Base-by-base conservation (phyloP, 2,888 invertebrate genomes). In the Scelioninae gen. 1 region DNA sequence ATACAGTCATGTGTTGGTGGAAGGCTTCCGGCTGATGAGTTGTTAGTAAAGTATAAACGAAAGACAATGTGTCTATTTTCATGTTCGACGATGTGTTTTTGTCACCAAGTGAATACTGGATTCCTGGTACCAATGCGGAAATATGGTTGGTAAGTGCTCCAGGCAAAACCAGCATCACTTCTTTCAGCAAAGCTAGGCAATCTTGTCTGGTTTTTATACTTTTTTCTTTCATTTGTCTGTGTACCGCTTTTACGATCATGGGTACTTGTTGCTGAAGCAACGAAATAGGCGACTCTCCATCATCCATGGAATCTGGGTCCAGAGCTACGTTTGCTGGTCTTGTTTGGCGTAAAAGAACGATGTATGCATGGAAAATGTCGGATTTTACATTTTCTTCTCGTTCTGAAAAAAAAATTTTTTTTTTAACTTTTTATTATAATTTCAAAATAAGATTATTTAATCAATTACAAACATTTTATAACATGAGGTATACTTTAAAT, bases 311-410 rank as follows among this genome's bases (percentile, higher is more conserved):
- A 85, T 96, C 95, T 0, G 95, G 94, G 93, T 96, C 95, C 76
- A 95, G 94, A 0, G 95, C 93, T 13, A 94, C 94, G 10, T 94
- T 94, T 13, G 94, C 93, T 0, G 97, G 96, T 68, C 96, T 95
- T 0, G 99, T 99, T 90, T 98, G 98, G 83, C 96, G 95, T 84
- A 99, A 92, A 45, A 99, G 93, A 0, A 99, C 97, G 74, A 98
- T 96, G 91, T 98, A 99, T 0, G 99, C 98, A 90, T 98, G 97
- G 91, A 99, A 97, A 84, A 99, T 98, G 91, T 99, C 99, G 31
- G 98, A 98, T 91, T 99, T 99, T 0, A 99, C 99, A 92, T 99
- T 99, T 93, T 99, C 99, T 93, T 99, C 99, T 40, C 99, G 95
- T 92, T 99, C 99, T 96, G 91, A 65, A 91, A 92, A 45, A 53